These are phyloP conservation scores for Chionodraco myersi DNA, from an alignment of 2,113 vertebrate genomes.

Conservation along the genomic window DNA sequence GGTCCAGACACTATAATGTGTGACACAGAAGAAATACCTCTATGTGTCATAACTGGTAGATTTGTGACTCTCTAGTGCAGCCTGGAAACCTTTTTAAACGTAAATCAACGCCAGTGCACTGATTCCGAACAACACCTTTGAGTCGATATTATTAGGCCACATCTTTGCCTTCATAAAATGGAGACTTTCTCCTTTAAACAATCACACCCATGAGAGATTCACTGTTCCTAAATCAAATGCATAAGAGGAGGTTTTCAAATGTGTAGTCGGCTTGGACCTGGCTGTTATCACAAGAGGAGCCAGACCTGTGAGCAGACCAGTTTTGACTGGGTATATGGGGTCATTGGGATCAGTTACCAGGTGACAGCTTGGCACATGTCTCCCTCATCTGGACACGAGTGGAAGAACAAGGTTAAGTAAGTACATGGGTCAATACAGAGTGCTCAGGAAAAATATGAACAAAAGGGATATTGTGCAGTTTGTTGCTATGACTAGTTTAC, in stretches of 20 bases:
- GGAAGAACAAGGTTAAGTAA: constrained; percentile 85
- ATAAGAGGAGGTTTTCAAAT: constrained; percentile 22
- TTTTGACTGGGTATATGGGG: constrained; percentile 73
- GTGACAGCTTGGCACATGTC: constrained; percentile 78
- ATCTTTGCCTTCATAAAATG: constrained; percentile 15
- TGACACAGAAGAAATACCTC: constrained; percentile 18
- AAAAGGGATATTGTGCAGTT: constrained; percentile 67
- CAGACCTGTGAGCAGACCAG: constrained; percentile 68
- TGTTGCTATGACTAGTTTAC: constrained; percentile 47
- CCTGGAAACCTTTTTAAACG: constrained; percentile 13
- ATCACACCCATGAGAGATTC: not conserved
- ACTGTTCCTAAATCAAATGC: constrained; percentile 26
- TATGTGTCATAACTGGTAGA: constrained; percentile 39
- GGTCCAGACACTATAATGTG: constrained; percentile 27
- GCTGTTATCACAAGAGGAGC: constrained; percentile 48
- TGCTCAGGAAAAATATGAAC: constrained; percentile 50
- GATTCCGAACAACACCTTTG: constrained; percentile 46
- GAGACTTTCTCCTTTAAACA: constrained; percentile 30
- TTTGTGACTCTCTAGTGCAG: constrained; percentile 37
- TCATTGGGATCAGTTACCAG: constrained; percentile 79
- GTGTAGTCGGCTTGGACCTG: constrained; percentile 15
- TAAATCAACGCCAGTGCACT: constrained; percentile 43
- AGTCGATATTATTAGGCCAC: constrained; percentile 31
- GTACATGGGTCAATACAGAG: constrained; percentile 79
- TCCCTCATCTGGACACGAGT: constrained; percentile 79